These are phyloP conservation scores for Myzus persicae DNA, from an alignment of 1,140 invertebrate species.

Conservation along the genomic window DNA sequence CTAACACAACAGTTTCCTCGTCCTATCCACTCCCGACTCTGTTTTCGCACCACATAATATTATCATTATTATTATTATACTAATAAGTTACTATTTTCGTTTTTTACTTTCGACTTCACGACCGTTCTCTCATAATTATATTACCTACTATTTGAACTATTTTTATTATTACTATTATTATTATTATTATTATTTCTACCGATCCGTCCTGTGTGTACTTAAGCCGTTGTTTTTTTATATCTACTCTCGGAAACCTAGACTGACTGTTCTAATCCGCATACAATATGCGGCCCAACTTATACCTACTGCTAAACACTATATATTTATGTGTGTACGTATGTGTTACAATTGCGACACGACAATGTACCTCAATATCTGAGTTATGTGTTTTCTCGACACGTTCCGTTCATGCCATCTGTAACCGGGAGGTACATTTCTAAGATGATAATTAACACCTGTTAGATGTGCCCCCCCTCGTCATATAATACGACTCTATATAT, in stretches of 20 bases:
- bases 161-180: neutral
- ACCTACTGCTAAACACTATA: neutral
- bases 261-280: neutral
- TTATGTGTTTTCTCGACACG: neutral
- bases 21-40: neutral
- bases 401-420: neutral
- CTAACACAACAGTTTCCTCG: neutral
- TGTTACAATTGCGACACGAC: neutral
- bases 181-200: neutral
- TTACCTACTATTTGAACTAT: neutral
- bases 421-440: neutral
- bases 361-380: neutral
- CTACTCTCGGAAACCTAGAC: neutral
- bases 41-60: neutral
- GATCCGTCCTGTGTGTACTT: slow-evolving; percentile 41
- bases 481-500: neutral
- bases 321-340: too few species aligned
- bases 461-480: too few species aligned
- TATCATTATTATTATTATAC: neutral
- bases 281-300: neutral
- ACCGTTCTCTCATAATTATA: neutral
- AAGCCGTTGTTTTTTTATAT: slow-evolving; percentile 14
- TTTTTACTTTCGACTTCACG: neutral
- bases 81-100: neutral
- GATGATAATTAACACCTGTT: neutral